Conservation (phyloP, 92 coral and sea anemone species). For the Montipora capitata region DNA sequence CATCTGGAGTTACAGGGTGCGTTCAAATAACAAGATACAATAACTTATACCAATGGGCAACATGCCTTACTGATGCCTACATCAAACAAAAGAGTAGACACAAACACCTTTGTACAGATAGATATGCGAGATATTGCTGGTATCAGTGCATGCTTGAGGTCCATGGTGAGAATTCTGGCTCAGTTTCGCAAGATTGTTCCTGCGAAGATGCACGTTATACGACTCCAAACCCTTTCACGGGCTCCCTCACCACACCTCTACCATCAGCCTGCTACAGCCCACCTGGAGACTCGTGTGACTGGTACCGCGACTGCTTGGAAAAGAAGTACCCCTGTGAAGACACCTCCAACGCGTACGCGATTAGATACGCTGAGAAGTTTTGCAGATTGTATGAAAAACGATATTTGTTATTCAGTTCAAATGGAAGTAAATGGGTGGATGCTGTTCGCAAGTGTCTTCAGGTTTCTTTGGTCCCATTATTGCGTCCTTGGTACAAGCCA, state of each 20-base stretch:
- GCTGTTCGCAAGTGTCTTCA: constrained; percentile 77
- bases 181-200: not conserved
- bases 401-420: constrained; percentile 18
- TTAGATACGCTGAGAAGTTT: constrained; percentile 74
- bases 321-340: constrained; percentile 72
- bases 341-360: constrained; percentile 71
- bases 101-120: not conserved
- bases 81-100: not conserved
- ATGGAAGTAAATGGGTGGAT: constrained; percentile 66
- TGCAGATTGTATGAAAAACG: constrained; percentile 42
- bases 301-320: constrained; percentile 79
- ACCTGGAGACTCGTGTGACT: constrained; percentile 62
- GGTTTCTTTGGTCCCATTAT: constrained; percentile 62
- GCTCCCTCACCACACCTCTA: constrained; percentile 30
- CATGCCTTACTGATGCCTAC: not conserved
- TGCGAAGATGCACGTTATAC: not conserved
- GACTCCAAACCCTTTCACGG: not conserved
- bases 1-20: not conserved
- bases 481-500: constrained; percentile 51
- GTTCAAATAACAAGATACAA: not conserved
- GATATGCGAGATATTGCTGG: not conserved
- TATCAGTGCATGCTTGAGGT: not conserved
- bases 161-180: not conserved
- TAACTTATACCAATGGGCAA: not conserved
- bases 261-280: constrained; percentile 75